Percentiles rank a stretch among this genome's conserved stretches.
Evolutionary conservation across 2,888 invertebrate species (phyloP).

Genomic region (Drosophila histrio): DNA sequence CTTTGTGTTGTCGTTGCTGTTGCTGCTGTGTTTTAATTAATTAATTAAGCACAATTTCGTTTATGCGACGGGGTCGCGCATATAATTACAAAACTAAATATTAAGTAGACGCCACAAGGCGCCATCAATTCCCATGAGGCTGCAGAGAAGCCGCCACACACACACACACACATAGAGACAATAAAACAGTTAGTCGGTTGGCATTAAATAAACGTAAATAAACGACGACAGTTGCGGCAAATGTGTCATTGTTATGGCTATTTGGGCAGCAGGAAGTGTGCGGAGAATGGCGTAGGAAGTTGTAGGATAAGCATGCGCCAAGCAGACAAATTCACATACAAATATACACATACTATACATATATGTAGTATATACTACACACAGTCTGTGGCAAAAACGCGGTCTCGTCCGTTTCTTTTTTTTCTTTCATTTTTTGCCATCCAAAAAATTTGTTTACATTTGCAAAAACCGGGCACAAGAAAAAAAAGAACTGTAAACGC

Average conservation of each 20-base stretch:
- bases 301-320: constrained; percentile 55
- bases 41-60: constrained; percentile 70
- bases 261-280: neutral
- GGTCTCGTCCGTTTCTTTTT: constrained; percentile 20
- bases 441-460: constrained; percentile 54
- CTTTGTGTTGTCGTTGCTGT: constrained; percentile 1
- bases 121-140: constrained; percentile 56
- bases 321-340: constrained; percentile 21
- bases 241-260: constrained; percentile 55
- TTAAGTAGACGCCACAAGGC: constrained; percentile 62
- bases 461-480: constrained; percentile 35
- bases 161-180: constrained; percentile 10
- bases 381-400: constrained; percentile 23
- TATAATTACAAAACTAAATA: constrained; percentile 71
- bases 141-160: constrained; percentile 8
- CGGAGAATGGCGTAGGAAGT: neutral
- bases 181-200: constrained; percentile 50
- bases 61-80: constrained; percentile 32
- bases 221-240: constrained; percentile 55
- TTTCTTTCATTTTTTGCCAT: constrained; percentile 2
- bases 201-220: constrained; percentile 56
- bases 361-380: neutral
- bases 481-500: constrained; percentile 10
- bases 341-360: constrained; percentile 14
- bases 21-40: constrained; percentile 59